Base-by-base conservation (phyloP, 2,888 invertebrate genomes). In the Dusona sp. region DNA sequence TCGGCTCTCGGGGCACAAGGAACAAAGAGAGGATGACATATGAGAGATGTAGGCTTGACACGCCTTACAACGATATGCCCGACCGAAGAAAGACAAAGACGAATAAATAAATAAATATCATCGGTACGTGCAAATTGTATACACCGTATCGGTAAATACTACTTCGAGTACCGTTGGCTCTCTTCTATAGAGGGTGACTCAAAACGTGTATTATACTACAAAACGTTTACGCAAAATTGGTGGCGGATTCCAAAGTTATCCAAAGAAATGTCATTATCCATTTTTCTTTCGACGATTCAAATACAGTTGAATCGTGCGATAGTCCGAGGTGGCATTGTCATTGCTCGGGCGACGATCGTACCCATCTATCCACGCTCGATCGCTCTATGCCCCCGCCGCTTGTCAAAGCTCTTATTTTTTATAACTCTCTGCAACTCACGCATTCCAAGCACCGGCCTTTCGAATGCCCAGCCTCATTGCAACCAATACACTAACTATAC, bases 131-230 rank as follows among this genome's bases (percentile, higher is more conserved):
- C n/a, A 67, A 68, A 80, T 80, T 51, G 83, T 33, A 67, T 48
- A 85, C 19, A 16, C 16, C 45, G 48, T 65, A 36, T 48, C 48
- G 54, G 48, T 74, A 48, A 80, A 73, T 73, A 72, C 83, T 80
- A 86, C 86, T 80, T 83, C 77, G 77, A 73, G 86, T 86, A 86
- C 86, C 68, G 86, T 86, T 86, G 83, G 25, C 80, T 80, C 67
- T 70, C 74, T 74, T 57, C 45, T 13, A 42, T 42, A 48, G 19
- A 16, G 4, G 6, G 48, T 16, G 48, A 19, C 19, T 19, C 2
- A 16, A 6, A 19, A 48, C 36, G n/a, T n/a, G 42, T 42, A 42
- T 11, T 11, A 11, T 42, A 11, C 11, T n/a, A n/a, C n/a, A n/a
- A n/a, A 42, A 42, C 11, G 42, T 42, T 42, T 11, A 42, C 2